Percentiles rank a stretch among this genome's conserved stretches.
These are phyloP conservation scores for Barnardius zonarius DNA, from an alignment of 2,113 vertebrate genomes.

Conservation along the genomic window DNA sequence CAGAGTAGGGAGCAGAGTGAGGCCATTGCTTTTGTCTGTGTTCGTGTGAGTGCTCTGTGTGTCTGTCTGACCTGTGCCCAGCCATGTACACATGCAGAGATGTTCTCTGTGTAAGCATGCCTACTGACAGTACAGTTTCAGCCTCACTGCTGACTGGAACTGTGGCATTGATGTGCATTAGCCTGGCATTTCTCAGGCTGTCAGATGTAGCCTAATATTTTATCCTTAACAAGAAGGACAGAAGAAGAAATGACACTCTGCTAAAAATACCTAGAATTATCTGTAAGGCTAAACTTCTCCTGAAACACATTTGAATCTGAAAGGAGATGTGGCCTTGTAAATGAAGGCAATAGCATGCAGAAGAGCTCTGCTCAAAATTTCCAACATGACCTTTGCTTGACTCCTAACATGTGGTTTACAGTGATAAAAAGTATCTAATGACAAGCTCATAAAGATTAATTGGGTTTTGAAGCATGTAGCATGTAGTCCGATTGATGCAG, in stretches of 20 bases:
- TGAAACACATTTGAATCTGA: neutral
- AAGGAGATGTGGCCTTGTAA: neutral
- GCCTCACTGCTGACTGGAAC: neutral
- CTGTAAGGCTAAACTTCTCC: neutral
- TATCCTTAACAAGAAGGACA: neutral
- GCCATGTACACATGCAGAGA: neutral
- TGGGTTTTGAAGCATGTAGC: neutral
- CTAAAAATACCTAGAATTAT: neutral
- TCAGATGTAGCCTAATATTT: neutral
- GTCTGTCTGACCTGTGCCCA: neutral
- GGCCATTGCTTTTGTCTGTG: neutral
- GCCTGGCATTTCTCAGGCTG: neutral
- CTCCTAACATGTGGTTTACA: neutral
- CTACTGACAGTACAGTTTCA: neutral
- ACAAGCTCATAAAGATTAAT: neutral
- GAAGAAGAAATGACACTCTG: neutral
- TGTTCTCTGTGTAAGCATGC: neutral
- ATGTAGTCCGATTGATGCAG: neutral
- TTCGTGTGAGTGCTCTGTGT: neutral
- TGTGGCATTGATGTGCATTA: neutral
- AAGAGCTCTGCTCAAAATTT: neutral
- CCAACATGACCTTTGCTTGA: neutral
- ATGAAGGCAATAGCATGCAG: neutral
- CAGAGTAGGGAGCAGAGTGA: neutral
- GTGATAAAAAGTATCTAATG: neutral